These are phyloP conservation scores for Hyaena hyaena DNA, from an alignment of 2,113 vertebrate species.

Conservation along the genomic window DNA sequence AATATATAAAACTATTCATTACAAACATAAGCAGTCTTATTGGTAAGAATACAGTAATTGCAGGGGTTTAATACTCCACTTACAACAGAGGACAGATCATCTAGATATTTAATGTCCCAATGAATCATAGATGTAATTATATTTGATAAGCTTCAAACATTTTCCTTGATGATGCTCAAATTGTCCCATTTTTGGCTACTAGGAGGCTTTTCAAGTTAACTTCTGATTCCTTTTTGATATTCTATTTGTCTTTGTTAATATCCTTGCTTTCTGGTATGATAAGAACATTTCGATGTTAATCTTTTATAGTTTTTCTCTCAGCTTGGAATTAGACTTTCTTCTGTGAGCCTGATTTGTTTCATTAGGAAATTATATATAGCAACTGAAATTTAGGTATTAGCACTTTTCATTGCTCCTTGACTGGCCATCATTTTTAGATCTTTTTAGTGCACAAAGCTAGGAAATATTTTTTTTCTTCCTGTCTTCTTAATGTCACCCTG, in stretches of 20 bases:
- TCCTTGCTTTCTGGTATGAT: background rate
- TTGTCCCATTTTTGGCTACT: background rate
- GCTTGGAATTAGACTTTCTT: background rate
- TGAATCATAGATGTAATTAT: background rate
- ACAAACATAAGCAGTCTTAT: too few species aligned
- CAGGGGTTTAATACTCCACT: too few species aligned
- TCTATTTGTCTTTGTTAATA: background rate
- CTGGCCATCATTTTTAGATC: background rate
- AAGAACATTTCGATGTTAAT: background rate
- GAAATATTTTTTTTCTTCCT: background rate
- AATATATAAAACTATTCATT: too few species aligned
- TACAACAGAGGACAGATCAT: too few species aligned
- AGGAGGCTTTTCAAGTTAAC: background rate
- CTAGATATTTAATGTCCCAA: background rate
- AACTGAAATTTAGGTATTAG: background rate
- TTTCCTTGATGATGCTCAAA: background rate
- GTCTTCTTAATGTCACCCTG: background rate
- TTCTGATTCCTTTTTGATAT: background rate
- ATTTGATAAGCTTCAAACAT: background rate
- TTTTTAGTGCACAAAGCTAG: background rate
- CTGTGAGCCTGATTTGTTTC: background rate
- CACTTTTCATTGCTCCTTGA: background rate
- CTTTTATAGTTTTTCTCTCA: background rate
- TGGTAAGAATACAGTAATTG: too few species aligned
- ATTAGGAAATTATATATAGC: background rate